Evolutionary conservation across 2,888 invertebrate genomes (phyloP).

Genomic region (Diaprepes abbreviatus): DNA sequence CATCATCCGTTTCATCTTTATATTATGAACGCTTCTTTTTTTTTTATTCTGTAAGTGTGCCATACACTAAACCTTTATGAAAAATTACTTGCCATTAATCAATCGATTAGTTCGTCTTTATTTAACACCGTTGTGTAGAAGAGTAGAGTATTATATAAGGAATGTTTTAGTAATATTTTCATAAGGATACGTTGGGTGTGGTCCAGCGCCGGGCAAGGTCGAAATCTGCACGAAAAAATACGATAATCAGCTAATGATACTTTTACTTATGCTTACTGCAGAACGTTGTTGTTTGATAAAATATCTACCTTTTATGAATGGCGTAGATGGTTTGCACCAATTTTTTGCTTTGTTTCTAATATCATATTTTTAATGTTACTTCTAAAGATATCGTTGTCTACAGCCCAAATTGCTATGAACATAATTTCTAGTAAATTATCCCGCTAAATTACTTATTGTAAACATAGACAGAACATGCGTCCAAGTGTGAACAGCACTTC

Average conservation of each 20-base stretch:
- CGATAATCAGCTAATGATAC: slow-evolving; percentile 53
- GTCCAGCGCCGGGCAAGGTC: slow-evolving; percentile 49
- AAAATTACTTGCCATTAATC: neutral
- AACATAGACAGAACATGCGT: too few species aligned
- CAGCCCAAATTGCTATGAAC: too few species aligned
- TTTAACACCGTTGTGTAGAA: neutral
- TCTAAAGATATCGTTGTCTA: too few species aligned
- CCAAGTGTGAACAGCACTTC: too few species aligned
- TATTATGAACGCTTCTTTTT: slow-evolving; percentile 13
- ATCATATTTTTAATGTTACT: too few species aligned
- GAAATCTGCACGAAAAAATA: slow-evolving; percentile 52
- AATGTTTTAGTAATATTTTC: neutral
- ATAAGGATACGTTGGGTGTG: slow-evolving; percentile 36
- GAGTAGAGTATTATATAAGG: neutral
- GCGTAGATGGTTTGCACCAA: slow-evolving; percentile 7
- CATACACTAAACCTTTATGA: slow-evolving; percentile 1
- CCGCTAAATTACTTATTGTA: too few species aligned
- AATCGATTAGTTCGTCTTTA: neutral
- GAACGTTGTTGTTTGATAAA: slow-evolving; percentile 33
- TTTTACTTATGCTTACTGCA: slow-evolving; percentile 49
- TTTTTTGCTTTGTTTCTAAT: too few species aligned
- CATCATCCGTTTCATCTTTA: slow-evolving; percentile 12
- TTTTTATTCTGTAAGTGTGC: slow-evolving; percentile 15
- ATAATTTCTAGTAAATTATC: too few species aligned
- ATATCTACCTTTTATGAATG: slow-evolving; percentile 6